A percentile compares a stretch with the other conserved stretches of the same genome.
These are phyloP conservation scores for Apoderus coryli DNA, from an alignment of 2,888 invertebrate genomes.

Conservation along the genomic window DNA sequence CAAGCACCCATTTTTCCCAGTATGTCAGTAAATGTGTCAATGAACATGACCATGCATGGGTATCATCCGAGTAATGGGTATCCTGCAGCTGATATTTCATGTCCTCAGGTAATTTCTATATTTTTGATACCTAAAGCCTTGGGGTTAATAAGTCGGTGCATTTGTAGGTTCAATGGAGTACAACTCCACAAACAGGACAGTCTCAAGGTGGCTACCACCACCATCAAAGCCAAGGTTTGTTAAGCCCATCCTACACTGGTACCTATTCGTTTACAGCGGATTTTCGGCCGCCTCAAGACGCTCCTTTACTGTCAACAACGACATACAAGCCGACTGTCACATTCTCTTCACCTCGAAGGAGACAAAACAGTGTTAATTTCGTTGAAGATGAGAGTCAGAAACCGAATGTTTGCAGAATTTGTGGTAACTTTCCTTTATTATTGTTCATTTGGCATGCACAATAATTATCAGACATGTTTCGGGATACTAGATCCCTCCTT, in stretches of 20 bases:
- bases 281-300: constrained; percentile 51
- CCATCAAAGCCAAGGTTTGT: constrained; percentile 46
- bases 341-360: constrained; percentile 30
- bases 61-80: constrained; percentile 37
- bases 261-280: constrained; percentile 77
- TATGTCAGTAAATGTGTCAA: constrained; percentile 93
- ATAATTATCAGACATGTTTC: too few relatives aligned
- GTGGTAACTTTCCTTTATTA: too few relatives aligned
- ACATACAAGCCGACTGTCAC: constrained; percentile 41
- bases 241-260: constrained; percentile 53
- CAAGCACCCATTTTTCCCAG: constrained; percentile 58
- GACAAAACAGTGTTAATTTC: constrained; percentile 19
- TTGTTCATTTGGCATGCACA: too few relatives aligned
- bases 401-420: constrained; percentile 84
- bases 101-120: constrained; percentile 60
- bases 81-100: constrained; percentile 41
- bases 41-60: constrained; percentile 96
- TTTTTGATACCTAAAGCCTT: too few relatives aligned
- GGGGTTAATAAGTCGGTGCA: too few relatives aligned
- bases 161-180: constrained; percentile 63
- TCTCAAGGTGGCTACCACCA: constrained; percentile 30
- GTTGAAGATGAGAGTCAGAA: constrained; percentile 61
- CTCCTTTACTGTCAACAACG: constrained; percentile 34
- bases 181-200: constrained; percentile 35
- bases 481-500: too few relatives aligned